Evolutionary conservation across 2,888 invertebrate genomes (phyloP).

Genomic region (Eupithecia abbreviata): DNA sequence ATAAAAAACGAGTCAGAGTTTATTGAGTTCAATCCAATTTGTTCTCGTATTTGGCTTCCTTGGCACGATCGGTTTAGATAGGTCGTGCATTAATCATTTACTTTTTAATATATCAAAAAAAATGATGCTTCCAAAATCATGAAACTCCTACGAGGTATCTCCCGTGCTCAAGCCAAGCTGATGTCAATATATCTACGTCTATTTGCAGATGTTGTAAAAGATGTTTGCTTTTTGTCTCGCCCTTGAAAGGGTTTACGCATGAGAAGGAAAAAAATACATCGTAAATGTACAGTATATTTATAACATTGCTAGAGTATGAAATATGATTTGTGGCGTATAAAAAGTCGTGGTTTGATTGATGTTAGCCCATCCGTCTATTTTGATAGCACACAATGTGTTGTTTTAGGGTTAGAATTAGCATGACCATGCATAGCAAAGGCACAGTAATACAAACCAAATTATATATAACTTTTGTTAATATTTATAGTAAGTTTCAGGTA

Average conservation of each 20-base stretch:
- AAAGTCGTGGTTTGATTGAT: conserved; percentile 63
- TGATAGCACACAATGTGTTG: conserved; percentile 29
- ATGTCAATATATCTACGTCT: conserved; percentile 61
- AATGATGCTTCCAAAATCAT: not conserved
- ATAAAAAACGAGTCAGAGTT: not conserved
- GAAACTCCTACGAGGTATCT: conserved; percentile 1
- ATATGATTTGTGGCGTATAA: conserved; percentile 65
- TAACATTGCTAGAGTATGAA: conserved; percentile 56
- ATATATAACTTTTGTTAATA: not conserved
- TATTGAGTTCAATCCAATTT: not conserved
- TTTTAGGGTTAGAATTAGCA: conserved; percentile 6
- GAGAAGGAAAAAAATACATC: conserved; percentile 55
- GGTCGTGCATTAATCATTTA: not conserved
- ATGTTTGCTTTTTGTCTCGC: conserved; percentile 68
- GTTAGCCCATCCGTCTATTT: conserved; percentile 48
- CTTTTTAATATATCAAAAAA: too few species aligned
- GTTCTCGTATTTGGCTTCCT: not conserved
- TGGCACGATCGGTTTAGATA: not conserved
- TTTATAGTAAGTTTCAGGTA: too few species aligned
- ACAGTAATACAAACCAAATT: not conserved
- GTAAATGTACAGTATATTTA: conserved; percentile 63
- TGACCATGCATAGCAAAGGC: not conserved
- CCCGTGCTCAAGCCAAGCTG: conserved; percentile 42
- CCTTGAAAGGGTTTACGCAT: conserved; percentile 70
- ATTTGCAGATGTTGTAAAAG: conserved; percentile 71